These are phyloP conservation scores for Sturmia bella DNA, from an alignment of 2,888 invertebrate genomes.

Conservation along the genomic window DNA sequence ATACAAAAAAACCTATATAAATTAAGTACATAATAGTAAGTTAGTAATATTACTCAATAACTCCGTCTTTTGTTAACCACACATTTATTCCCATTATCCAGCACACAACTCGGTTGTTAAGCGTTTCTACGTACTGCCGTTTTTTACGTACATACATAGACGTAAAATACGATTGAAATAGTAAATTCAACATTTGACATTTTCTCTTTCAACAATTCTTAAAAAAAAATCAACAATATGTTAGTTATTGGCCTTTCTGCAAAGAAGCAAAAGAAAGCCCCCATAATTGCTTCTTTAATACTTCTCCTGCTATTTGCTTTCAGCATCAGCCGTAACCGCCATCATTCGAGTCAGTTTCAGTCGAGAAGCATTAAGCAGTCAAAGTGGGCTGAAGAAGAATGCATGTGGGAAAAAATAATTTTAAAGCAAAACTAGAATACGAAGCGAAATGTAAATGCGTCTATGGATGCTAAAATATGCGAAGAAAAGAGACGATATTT, in stretches of 20 bases:
- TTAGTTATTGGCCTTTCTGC: conserved; percentile 43
- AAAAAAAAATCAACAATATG: conserved; percentile 40
- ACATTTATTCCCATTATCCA: conserved; percentile 1
- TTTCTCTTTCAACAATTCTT: conserved; percentile 39
- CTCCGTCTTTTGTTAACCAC: conserved; percentile 22
- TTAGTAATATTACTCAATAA: conserved; percentile 31
- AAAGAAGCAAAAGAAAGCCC: too few species aligned
- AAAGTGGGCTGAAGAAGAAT: conserved; percentile 33
- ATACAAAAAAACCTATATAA: too few species aligned
- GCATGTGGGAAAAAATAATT: conserved; percentile 13
- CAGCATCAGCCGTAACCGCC: conserved; percentile 18
- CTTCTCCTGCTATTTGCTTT: conserved; percentile 12
- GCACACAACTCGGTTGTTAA: neutral
- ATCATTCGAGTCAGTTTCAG: conserved; percentile 41
- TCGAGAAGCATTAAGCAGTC: conserved; percentile 55
- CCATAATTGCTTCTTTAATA: neutral
- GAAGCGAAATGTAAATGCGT: neutral
- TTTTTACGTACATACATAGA: too few species aligned
- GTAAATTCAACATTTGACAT: conserved; percentile 66
- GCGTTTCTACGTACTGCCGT: too few species aligned
- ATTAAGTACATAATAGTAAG: too few species aligned
- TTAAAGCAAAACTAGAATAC: conserved; percentile 16
- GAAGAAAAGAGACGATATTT: conserved; percentile 58
- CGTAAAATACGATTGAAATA: conserved; percentile 57
- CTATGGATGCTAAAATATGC: conserved; percentile 1